Conservation (phyloP, 2,888 invertebrate species). For the Latrodectus hesperus region DNA sequence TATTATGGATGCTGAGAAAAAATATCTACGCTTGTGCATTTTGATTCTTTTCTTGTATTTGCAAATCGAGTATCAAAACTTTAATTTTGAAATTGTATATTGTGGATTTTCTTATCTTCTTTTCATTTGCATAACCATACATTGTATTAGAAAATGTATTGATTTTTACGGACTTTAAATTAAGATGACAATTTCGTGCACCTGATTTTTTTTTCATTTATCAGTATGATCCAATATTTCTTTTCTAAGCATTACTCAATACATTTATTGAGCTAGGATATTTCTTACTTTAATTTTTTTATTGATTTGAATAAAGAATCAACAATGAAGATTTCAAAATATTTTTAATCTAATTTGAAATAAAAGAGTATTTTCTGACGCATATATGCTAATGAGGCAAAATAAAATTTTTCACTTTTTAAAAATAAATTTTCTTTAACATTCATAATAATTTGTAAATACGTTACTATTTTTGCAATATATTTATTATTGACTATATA, state of each 20-base stretch:
- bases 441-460: too few relatives aligned
- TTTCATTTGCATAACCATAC: constrained; percentile 53
- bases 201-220: not conserved
- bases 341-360: too few relatives aligned
- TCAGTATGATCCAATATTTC: not conserved
- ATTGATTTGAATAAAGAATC: not conserved
- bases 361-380: too few relatives aligned
- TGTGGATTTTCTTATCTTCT: constrained; percentile 38
- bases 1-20: too few relatives aligned
- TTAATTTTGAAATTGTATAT: constrained; percentile 47
- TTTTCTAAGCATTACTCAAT: not conserved
- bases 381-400: too few relatives aligned
- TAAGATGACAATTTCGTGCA: constrained; percentile 8
- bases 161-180: constrained; percentile 1
- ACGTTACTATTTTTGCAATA: too few relatives aligned
- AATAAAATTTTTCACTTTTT: too few relatives aligned
- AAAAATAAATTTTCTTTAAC: too few relatives aligned
- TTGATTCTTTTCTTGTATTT: too few relatives aligned
- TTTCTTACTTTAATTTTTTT: not conserved
- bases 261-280: not conserved
- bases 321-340: too few relatives aligned
- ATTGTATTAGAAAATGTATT: constrained; percentile 25
- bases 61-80: constrained; percentile 45
- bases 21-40: too few relatives aligned
- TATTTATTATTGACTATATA: too few relatives aligned